Evolutionary conservation across 2,113 vertebrate species (phyloP).

Genomic region (Brienomyrus longianalis): DNA sequence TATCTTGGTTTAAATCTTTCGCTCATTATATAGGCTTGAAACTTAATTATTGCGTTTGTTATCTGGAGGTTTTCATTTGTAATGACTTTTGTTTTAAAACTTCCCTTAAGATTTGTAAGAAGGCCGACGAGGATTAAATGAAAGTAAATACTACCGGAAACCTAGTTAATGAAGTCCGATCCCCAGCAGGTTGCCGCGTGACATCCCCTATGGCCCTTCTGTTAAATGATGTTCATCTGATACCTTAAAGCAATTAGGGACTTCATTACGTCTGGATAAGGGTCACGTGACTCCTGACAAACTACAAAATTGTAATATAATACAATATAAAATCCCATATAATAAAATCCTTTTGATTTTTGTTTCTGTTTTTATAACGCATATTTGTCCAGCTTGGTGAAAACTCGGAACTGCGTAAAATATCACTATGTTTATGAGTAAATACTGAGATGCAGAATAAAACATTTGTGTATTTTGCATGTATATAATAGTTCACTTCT

Average conservation of each 20-base stretch:
- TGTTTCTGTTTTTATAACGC: neutral
- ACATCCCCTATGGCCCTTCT: neutral
- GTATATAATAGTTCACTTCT: neutral
- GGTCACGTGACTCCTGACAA: neutral
- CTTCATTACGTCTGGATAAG: neutral
- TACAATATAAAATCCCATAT: neutral
- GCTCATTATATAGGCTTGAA: neutral
- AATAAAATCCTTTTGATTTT: neutral
- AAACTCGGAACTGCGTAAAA: neutral
- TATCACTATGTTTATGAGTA: neutral
- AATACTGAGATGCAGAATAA: neutral
- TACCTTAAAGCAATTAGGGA: neutral
- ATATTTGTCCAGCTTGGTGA: neutral
- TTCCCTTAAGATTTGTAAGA: neutral
- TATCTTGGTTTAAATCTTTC: neutral
- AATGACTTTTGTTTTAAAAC: neutral
- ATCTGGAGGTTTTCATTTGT: neutral
- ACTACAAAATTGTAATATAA: neutral
- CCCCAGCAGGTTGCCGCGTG: neutral
- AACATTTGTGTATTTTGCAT: neutral
- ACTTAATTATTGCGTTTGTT: neutral
- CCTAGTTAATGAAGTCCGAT: neutral
- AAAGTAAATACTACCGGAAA: constrained; percentile 11
- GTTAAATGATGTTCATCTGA: neutral
- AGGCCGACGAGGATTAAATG: neutral